Base-by-base conservation (phyloP, 1,140 invertebrate species). In the Brachionus plicatilis region DNA sequence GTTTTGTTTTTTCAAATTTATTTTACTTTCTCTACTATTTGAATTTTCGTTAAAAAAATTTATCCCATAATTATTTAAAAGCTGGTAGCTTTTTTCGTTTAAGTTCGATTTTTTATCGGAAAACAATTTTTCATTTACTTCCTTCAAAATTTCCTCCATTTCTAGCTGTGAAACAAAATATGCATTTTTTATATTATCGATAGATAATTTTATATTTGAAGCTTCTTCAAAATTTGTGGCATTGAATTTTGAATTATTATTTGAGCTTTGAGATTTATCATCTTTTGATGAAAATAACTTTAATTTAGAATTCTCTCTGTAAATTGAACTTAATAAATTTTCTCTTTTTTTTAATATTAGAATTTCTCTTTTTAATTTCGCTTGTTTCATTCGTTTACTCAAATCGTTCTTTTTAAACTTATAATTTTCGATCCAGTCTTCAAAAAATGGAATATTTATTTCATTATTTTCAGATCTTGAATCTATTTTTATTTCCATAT, bases 61-160 rank as follows among this genome's bases (percentile, higher is more conserved):
- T 5, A 7, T 37, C 7, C 45, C 45, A 12, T 47, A 47, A 47
- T n/a, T 47, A 12, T 12, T 47, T 14, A 47, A 12, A 47, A 47
- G 2, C 6, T 47, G 14, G 14, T 47, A 47, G 5, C 14, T 6
- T 33, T 33, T 37, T 33, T 7, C 11, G 11, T 70, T 37, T 70
- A 29, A 17, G 27, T 12, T 0, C 33, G 24, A 53, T 11, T 37
- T 12, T 27, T 76, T 47, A 43, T 72, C 72, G 45, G 9, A n/a
- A n/a, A 53, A 8, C 7, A 76, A 47, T 27, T 47, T 47, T 47
- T 47, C 41, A 12, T 76, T 47, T 50, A 37, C 72, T 50, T 76
- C 72, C 29, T 33, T 76, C 27, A 76, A 14, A 27, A 76, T 76
- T 17, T 76, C 72, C 50, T 76, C 72, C 72, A 76, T 76, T 50